Evolutionary conservation across 2,113 vertebrate species (phyloP).

Genomic region (Mellivora capensis): DNA sequence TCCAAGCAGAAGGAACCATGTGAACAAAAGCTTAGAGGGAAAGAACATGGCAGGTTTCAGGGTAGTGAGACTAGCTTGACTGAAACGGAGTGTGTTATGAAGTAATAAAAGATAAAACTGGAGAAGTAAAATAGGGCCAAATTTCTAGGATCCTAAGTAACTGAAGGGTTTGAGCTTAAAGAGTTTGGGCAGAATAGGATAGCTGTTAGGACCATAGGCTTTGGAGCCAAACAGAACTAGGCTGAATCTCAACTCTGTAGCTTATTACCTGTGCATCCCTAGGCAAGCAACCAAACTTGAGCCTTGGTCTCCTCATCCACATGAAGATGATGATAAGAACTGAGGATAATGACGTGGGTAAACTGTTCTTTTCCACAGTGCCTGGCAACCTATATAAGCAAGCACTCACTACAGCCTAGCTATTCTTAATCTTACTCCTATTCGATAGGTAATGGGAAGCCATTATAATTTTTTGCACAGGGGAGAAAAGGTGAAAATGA

Average conservation of each 20-base stretch:
- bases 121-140: neutral
- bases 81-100: neutral
- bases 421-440: neutral
- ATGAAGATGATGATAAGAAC: neutral
- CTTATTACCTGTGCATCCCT: neutral
- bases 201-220: neutral
- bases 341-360: neutral
- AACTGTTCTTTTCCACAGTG: neutral
- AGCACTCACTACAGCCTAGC: neutral
- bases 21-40: neutral
- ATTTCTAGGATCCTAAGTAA: neutral
- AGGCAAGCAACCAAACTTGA: neutral
- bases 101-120: neutral
- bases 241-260: constrained; percentile 13
- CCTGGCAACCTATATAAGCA: neutral
- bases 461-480: neutral
- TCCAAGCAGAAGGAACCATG: neutral
- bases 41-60: neutral
- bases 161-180: neutral
- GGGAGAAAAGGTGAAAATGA: neutral
- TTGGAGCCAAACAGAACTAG: constrained; percentile 3
- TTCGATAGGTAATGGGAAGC: constrained; percentile 4
- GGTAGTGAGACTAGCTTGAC: neutral
- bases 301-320: neutral
- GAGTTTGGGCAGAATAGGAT: neutral